Base-by-base conservation (phyloP, 1,140 invertebrate species). In the Drepana arcuata region DNA sequence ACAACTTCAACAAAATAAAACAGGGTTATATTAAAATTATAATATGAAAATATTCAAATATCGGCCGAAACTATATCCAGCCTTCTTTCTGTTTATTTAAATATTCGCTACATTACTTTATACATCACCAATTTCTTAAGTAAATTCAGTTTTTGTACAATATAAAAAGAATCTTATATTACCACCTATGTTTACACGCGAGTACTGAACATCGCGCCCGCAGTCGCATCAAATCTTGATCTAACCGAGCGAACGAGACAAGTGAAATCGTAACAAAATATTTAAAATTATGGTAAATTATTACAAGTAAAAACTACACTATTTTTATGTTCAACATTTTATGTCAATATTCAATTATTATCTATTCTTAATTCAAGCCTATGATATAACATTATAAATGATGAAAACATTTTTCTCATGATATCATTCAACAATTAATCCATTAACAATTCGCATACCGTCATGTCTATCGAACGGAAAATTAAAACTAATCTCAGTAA, bases 21-120 rank as follows among this genome's bases (percentile, higher is more conserved):
- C 73, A 78, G 63, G 73, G 73, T 79, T 82, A 82, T 78, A 79
- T 78, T 79, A 82, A 82, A 82, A 82, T 82, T 78, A 82, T 82
- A 82, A 82, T 82, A 82, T 82, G 78, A 82, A 82, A 82, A 82
- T 82, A 82, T 82, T 82, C 78, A 82, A 82, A 79, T 79, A 79
- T 78, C 46, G 59, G 62, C 74, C 62, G 78, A 74, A 79, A 59
- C 48, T 68, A 60, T 56, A 66, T 70, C 62, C 74, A 72, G 69
- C 73, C 66, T 65, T 74, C 58, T 78, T 74, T 79, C 68, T 77
- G 68, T 78, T 77, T 73, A 79, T 77, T 80, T 82, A 79, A 82
- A 82, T 82, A 81, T 70, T 78, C 61, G 72, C 74, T 79, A 79
- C 69, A 71, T 74, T 79, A 75, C 73, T 77, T 82, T 82, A 75